Conservation (phyloP, 53 echinoderm and acorn worm genomes). For the Temnopleurus reevesii region DNA sequence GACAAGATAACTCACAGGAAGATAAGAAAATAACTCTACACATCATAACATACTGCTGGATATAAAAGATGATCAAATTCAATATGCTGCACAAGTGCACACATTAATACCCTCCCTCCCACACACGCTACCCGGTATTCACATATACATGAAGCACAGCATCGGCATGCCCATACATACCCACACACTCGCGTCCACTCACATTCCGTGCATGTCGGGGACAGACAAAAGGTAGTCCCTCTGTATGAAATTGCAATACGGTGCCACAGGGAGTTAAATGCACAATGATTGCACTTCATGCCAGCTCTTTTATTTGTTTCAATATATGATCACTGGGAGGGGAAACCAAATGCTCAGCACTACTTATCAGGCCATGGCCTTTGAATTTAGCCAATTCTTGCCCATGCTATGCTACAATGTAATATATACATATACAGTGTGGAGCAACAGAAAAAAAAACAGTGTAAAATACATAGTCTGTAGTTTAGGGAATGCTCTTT, state of each 20-base stretch:
- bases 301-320: not conserved
- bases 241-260: constrained; percentile 17
- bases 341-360: not conserved
- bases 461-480: too few species aligned
- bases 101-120: not conserved
- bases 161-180: not conserved
- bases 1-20: too few species aligned
- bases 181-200: not conserved
- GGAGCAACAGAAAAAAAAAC: too few species aligned
- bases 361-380: not conserved
- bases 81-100: not conserved
- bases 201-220: constrained; percentile 44
- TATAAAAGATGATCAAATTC: not conserved
- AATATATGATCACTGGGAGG: not conserved
- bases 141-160: not conserved
- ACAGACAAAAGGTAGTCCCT: constrained; percentile 44
- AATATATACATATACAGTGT: too few species aligned
- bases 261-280: constrained; percentile 46
- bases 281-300: constrained; percentile 39
- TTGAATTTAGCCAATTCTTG: not conserved
- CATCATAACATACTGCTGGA: not conserved
- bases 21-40: too few species aligned
- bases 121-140: not conserved
- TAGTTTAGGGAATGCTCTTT: too few species aligned
- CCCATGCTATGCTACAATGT: not conserved